phyloP scores from a whole-genome alignment of 1,140 invertebrate species.

The Choristoneura fumiferana region DNA sequence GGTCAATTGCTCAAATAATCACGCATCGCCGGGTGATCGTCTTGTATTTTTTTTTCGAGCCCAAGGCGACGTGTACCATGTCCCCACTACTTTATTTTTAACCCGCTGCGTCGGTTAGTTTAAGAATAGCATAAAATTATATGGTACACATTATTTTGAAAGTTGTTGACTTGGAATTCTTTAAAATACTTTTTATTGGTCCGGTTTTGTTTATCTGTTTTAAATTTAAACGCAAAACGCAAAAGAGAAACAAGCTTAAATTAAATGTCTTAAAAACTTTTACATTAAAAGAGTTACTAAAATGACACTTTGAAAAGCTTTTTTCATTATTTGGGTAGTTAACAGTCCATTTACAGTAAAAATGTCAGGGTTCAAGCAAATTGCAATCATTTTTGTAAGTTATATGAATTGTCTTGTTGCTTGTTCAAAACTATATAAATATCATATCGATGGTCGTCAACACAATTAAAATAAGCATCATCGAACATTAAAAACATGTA shows the following conservation, averaged over 20 bases:
- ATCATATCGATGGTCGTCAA: constrained; percentile 21
- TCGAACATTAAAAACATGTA: constrained; percentile 23
- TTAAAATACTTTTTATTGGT: no score
- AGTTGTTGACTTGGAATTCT: no score
- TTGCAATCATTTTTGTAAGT: constrained; percentile 38
- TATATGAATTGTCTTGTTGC: constrained; percentile 32
- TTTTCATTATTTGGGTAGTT: background rate
- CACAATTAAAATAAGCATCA: constrained; percentile 30
- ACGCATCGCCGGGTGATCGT: constrained; percentile 36
- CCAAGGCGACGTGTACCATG: constrained; percentile 24
- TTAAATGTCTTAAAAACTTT: no score
- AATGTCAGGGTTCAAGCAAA: constrained; percentile 44
- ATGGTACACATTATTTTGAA: background rate
- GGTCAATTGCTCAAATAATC: constrained; percentile 65
- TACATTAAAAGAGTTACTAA: no score
- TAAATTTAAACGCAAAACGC: no score
- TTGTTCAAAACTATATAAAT: constrained; percentile 41
- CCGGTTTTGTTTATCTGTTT: no score
- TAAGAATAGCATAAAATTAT: constrained; percentile 17
- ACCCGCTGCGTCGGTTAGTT: constrained; percentile 1
- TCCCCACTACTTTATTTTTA: constrained; percentile 5
- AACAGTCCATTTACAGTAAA: constrained; percentile 37
- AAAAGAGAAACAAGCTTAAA: no score
- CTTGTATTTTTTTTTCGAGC: constrained; percentile 32
- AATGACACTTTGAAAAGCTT: no score